Conservation (phyloP, 2,113 vertebrate species). For the Chloroceryle aenea region DNA sequence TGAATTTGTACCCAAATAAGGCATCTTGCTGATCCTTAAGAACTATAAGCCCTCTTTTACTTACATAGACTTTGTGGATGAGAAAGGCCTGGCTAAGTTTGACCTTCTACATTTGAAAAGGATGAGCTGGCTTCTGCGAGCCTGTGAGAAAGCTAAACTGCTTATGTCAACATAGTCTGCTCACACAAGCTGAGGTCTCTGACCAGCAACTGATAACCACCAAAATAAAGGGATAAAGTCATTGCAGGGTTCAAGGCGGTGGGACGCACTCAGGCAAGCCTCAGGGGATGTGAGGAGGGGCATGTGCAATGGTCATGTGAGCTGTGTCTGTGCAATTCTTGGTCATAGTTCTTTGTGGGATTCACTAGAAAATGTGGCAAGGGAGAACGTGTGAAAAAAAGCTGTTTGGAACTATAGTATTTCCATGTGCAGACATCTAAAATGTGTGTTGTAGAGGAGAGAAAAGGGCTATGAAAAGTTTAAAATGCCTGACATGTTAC, state of each 20-base stretch:
- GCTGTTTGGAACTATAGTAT: background rate
- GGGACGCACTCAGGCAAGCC: background rate
- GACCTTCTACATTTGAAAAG: background rate
- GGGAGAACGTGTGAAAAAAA: background rate
- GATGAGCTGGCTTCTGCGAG: background rate
- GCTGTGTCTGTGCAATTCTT: background rate
- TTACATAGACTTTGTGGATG: background rate
- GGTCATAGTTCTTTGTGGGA: background rate
- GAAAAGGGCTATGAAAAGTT: background rate
- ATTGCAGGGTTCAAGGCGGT: background rate
- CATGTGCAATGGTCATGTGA: too few relatives aligned
- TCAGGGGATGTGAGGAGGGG: background rate
- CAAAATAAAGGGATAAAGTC: background rate
- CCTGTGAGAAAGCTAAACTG: background rate
- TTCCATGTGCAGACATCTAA: background rate
- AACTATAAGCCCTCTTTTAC: background rate
- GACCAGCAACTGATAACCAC: background rate
- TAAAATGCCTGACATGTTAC: conserved; percentile 38
- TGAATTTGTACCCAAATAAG: background rate
- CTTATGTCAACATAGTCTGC: background rate
- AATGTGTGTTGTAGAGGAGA: background rate
- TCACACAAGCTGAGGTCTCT: background rate
- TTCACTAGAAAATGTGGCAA: background rate
- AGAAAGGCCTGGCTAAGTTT: background rate
- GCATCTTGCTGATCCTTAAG: background rate